Percentiles rank a stretch among this genome's conserved stretches.
These are phyloP conservation scores for Garrulus glandarius DNA, from an alignment of 2,797 vertebrate species.

Conservation along the genomic window DNA sequence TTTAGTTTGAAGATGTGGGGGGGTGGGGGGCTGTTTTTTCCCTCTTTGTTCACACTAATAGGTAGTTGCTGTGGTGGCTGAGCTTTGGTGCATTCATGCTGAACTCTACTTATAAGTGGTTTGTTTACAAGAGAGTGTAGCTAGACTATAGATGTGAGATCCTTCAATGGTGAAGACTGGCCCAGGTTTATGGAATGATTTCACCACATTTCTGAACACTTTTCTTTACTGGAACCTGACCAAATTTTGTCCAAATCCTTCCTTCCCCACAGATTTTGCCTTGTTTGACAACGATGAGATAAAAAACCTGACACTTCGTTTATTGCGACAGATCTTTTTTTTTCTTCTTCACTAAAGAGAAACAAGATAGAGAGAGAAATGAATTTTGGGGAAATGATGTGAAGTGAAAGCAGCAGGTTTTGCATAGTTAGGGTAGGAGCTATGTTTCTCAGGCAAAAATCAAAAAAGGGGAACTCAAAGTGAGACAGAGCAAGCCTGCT, in stretches of 20 bases:
- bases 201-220: not conserved
- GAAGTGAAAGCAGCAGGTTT: slow-evolving; percentile 39
- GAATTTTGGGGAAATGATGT: not conserved
- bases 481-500: not conserved
- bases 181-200: not conserved
- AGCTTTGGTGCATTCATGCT: not conserved
- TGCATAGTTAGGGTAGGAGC: not conserved
- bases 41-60: not conserved
- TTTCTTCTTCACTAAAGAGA: not conserved
- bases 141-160: not conserved
- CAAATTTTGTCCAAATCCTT: not conserved
- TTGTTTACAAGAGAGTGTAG: not conserved
- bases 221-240: not conserved
- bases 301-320: not conserved
- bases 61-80: not conserved
- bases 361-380: not conserved
- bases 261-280: not conserved
- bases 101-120: not conserved
- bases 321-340: not conserved
- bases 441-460: not conserved
- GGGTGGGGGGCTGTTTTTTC: not conserved
- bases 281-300: not conserved
- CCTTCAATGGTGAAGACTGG: not conserved
- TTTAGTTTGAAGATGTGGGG: not conserved
- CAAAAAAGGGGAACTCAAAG: slow-evolving; percentile 20